Evolutionary conservation across 2,797 vertebrate genomes (phyloP).

Genomic region (Mormyrops attenuatus): DNA sequence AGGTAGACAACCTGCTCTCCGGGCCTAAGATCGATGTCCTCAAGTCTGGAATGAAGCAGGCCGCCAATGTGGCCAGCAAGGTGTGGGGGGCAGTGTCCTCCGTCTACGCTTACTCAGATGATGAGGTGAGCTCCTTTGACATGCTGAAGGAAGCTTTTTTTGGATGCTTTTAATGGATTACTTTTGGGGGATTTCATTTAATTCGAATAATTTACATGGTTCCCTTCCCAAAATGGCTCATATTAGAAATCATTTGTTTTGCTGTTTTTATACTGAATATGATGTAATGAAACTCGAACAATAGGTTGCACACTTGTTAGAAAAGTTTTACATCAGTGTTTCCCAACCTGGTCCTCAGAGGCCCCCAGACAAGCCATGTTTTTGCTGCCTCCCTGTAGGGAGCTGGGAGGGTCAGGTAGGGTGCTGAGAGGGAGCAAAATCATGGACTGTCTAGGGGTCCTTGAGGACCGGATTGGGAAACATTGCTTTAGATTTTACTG

Average conservation of each 20-base stretch:
- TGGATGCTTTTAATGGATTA: background rate
- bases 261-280: background rate
- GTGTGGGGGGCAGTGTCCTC: slow-evolving; percentile 85
- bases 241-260: background rate
- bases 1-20: slow-evolving; percentile 83
- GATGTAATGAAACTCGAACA: background rate
- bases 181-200: background rate
- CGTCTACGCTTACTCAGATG: slow-evolving; percentile 85
- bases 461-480: background rate
- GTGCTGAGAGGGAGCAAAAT: background rate
- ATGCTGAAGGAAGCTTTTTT: background rate
- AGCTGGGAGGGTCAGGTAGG: background rate
- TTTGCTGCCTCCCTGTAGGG: background rate
- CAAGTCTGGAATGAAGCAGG: slow-evolving; percentile 91
- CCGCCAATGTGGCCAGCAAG: slow-evolving; percentile 89
- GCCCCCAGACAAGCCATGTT: background rate
- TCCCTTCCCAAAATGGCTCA: background rate
- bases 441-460: background rate
- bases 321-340: background rate
- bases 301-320: background rate
- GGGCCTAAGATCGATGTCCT: slow-evolving; percentile 94
- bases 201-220: background rate
- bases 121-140: slow-evolving; percentile 68
- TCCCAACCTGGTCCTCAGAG: background rate
- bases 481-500: background rate